Percentiles rank a stretch among this genome's conserved stretches.
Evolutionary conservation across 2,888 invertebrate genomes (phyloP).

Genomic region (Tetrapedia diversipes): DNA sequence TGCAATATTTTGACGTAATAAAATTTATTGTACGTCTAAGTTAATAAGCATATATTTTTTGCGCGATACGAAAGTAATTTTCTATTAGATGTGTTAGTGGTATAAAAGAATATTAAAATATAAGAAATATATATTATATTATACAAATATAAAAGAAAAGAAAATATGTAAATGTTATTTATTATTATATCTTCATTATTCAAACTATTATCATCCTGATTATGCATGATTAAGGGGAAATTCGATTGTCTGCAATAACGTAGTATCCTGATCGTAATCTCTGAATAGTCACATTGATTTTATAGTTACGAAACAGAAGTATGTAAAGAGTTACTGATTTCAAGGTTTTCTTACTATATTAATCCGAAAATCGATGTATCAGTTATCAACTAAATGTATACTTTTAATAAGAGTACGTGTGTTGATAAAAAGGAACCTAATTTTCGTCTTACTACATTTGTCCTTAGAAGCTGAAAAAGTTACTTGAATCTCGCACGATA

Average conservation of each 20-base stretch:
- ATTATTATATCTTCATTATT: no score
- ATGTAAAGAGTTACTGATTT: background rate
- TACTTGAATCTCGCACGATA: background rate
- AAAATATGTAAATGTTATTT: no score
- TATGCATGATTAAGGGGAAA: background rate
- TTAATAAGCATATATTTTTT: background rate
- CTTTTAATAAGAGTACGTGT: background rate
- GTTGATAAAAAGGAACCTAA: background rate
- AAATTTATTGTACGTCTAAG: background rate
- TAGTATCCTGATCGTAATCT: background rate
- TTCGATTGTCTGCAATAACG: background rate
- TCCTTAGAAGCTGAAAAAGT: slow-evolving; percentile 5
- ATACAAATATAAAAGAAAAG: no score
- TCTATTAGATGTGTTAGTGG: background rate
- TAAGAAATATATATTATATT: no score
- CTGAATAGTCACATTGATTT: background rate
- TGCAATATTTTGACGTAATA: background rate
- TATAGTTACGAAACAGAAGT: slow-evolving; percentile 15
- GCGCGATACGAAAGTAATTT: background rate
- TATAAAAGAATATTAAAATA: no score
- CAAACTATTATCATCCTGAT: no score
- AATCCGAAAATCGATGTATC: slow-evolving; percentile 5
- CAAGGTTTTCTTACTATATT: slow-evolving; percentile 7
- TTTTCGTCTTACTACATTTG: slow-evolving; percentile 4
- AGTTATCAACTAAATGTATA: background rate